These are phyloP conservation scores for Spea bombifrons DNA, from an alignment of 2,113 vertebrate genomes.

Conservation along the genomic window DNA sequence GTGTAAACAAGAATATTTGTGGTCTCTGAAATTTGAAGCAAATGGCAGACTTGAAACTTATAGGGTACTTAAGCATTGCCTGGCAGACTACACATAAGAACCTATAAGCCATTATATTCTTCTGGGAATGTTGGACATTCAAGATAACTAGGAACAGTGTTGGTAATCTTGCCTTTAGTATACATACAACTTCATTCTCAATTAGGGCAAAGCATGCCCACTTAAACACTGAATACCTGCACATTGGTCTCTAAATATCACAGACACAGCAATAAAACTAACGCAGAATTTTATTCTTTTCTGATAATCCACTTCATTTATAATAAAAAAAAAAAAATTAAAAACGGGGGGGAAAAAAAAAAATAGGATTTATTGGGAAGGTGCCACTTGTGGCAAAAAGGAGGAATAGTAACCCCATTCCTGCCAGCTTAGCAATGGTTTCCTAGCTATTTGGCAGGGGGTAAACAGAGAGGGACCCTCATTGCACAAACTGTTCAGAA, in stretches of 20 bases:
- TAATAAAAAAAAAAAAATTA: slow-evolving; percentile 65
- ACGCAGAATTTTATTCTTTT: slow-evolving; percentile 61
- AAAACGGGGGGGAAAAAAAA: slow-evolving; percentile 55
- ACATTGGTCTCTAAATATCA: background rate
- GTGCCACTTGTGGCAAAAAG: slow-evolving; percentile 31
- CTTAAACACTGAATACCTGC: background rate
- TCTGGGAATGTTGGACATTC: too few species aligned
- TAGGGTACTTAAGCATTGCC: too few species aligned
- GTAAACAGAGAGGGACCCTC: slow-evolving; percentile 34
- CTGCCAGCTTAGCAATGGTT: slow-evolving; percentile 12
- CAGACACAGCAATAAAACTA: slow-evolving; percentile 55
- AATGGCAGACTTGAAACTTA: too few species aligned
- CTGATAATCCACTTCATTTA: slow-evolving; percentile 65
- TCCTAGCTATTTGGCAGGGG: slow-evolving; percentile 6
- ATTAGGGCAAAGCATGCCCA: background rate
- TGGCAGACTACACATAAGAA: too few species aligned
- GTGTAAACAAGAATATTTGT: too few species aligned
- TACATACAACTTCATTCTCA: too few species aligned
- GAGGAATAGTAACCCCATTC: slow-evolving; percentile 16
- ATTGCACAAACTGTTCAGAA: slow-evolving; percentile 59
- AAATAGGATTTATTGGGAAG: slow-evolving; percentile 16
- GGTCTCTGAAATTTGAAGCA: too few species aligned
- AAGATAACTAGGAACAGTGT: too few species aligned
- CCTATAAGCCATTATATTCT: too few species aligned
- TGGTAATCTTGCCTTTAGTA: too few species aligned